Evolutionary conservation across 2,888 invertebrate genomes (phyloP).

Genomic region (Amaurobius ferox): DNA sequence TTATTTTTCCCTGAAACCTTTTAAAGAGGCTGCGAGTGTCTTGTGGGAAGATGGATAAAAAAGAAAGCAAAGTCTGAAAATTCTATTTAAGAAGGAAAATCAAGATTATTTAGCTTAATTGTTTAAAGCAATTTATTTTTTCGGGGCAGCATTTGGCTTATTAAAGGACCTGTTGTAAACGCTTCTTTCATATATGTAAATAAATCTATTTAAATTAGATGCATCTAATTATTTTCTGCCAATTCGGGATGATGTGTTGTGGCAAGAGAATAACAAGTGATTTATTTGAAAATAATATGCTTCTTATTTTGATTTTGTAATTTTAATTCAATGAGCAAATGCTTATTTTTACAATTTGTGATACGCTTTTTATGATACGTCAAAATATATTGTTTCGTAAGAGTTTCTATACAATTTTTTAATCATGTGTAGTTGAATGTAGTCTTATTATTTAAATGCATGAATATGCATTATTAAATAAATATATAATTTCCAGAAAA

Average conservation of each 20-base stretch:
- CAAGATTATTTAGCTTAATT: slow-evolving; percentile 63
- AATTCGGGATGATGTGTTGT: neutral
- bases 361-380: no score
- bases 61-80: slow-evolving; percentile 16
- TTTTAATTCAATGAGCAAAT: no score
- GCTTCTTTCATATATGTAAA: neutral
- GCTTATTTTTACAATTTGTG: no score
- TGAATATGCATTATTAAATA: no score
- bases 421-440: no score
- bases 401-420: no score
- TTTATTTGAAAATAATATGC: neutral
- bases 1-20: slow-evolving; percentile 62
- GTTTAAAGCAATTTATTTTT: slow-evolving; percentile 54
- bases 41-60: neutral
- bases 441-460: no score
- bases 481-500: no score
- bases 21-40: slow-evolving; percentile 34
- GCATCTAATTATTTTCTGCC: neutral
- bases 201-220: neutral
- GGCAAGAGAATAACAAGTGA: neutral
- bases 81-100: slow-evolving; percentile 27
- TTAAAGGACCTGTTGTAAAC: slow-evolving; percentile 1
- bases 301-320: no score
- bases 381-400: no score
- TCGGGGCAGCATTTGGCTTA: slow-evolving; percentile 12